Conservation (phyloP, 2,797 vertebrate species). For the Paramormyrops hopkinsi region DNA sequence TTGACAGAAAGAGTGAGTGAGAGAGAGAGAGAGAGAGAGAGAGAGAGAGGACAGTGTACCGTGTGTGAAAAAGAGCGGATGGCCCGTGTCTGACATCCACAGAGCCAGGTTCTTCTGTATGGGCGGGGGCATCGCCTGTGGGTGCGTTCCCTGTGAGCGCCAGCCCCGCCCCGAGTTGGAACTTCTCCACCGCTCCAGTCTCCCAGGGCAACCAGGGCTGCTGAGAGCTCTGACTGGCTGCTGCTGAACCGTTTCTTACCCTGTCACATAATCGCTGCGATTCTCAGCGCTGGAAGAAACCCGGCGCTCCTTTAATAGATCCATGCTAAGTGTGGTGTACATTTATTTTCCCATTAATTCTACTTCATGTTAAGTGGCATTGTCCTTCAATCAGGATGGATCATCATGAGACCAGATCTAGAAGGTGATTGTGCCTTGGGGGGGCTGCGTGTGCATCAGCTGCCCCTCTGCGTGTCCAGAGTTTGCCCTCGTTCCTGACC, state of each 20-base stretch:
- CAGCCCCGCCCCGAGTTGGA: constrained; percentile 15
- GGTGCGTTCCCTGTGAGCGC: background rate
- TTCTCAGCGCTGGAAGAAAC: background rate
- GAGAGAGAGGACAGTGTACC: background rate
- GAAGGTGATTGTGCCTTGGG: background rate
- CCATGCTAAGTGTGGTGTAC: background rate
- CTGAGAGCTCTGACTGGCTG: constrained; percentile 13
- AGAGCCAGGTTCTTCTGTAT: background rate
- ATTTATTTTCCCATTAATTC: background rate
- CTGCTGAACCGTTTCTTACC: background rate
- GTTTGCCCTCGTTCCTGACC: background rate
- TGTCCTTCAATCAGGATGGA: background rate
- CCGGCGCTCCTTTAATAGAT: background rate
- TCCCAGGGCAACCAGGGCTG: constrained; percentile 29
- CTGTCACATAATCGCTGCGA: constrained; percentile 12
- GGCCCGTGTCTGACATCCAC: background rate
- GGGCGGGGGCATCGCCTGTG: background rate
- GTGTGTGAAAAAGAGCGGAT: background rate
- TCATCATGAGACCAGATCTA: background rate
- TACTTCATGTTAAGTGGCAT: background rate
- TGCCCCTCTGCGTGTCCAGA: background rate
- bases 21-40: background rate
- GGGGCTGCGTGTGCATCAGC: constrained; percentile 18
- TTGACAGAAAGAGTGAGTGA: background rate
- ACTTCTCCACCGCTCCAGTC: constrained; percentile 21